Evolutionary conservation across 2,888 invertebrate species (phyloP).

Genomic region (Brachypalpus laphriformis): DNA sequence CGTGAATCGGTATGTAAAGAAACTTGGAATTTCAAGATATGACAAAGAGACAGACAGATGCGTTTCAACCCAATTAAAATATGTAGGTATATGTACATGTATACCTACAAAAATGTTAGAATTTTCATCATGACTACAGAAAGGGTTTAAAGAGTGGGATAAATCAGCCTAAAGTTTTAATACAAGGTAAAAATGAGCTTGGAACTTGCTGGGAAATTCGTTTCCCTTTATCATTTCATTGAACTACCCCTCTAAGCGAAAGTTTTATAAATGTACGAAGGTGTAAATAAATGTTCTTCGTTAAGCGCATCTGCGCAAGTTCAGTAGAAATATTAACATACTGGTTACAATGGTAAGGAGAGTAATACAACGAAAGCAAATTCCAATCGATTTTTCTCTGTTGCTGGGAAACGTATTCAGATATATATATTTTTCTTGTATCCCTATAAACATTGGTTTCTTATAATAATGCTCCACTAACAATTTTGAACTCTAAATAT

Average conservation of each 20-base stretch:
- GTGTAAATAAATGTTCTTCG: slow-evolving; percentile 7
- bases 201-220: background rate
- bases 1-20: no score
- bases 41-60: no score
- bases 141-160: background rate
- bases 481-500: no score
- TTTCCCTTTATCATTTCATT: background rate
- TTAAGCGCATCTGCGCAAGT: slow-evolving; percentile 30
- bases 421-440: background rate
- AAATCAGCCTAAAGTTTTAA: background rate
- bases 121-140: background rate
- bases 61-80: background rate
- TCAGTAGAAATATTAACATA: background rate
- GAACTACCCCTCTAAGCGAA: background rate
- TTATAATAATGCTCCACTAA: background rate
- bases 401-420: background rate
- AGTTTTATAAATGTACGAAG: background rate
- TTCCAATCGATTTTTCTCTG: slow-evolving; percentile 56
- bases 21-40: no score
- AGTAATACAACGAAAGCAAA: slow-evolving; percentile 37
- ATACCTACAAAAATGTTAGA: background rate
- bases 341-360: slow-evolving; percentile 11
- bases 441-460: background rate
- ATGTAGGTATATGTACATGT: background rate
- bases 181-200: background rate